These are phyloP conservation scores for Campylorhamphus procurvoides DNA, from an alignment of 2,113 vertebrate genomes.

Conservation along the genomic window DNA sequence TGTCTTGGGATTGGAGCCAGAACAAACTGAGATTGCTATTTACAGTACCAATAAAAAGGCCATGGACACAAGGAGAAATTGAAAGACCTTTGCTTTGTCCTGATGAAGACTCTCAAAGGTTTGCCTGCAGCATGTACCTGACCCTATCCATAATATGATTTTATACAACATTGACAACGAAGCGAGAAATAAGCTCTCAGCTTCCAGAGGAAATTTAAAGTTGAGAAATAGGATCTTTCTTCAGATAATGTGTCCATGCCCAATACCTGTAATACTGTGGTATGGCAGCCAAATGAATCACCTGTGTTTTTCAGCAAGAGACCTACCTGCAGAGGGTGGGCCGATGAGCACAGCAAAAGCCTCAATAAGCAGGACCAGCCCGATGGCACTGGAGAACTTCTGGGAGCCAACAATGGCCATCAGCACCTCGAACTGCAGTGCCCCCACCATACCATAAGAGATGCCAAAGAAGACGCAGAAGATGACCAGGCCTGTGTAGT, in stretches of 20 bases:
- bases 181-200: not conserved
- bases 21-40: not conserved
- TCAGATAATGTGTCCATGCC: not conserved
- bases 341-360: slow-evolving; percentile 80
- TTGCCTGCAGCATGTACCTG: not conserved
- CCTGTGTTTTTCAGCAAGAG: not conserved
- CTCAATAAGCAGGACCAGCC: slow-evolving; percentile 78
- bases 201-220: not conserved
- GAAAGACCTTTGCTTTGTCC: not conserved
- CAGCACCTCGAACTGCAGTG: slow-evolving; percentile 82
- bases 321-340: slow-evolving; percentile 80
- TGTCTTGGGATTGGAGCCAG: not conserved
- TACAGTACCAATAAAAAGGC: not conserved
- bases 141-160: not conserved
- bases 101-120: not conserved
- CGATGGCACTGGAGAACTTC: slow-evolving; percentile 80
- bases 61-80: not conserved
- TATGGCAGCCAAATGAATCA: fast-evolving
- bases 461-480: slow-evolving; percentile 83
- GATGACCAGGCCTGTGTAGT: slow-evolving; percentile 72
- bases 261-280: fast-evolving
- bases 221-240: not conserved
- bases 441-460: slow-evolving; percentile 83
- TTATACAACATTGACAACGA: fast-evolving
- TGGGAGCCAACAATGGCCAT: slow-evolving; percentile 78